Base-by-base conservation (phyloP, 2,797 vertebrate genomes). In the Acrossocheilus wenchowensis region DNA sequence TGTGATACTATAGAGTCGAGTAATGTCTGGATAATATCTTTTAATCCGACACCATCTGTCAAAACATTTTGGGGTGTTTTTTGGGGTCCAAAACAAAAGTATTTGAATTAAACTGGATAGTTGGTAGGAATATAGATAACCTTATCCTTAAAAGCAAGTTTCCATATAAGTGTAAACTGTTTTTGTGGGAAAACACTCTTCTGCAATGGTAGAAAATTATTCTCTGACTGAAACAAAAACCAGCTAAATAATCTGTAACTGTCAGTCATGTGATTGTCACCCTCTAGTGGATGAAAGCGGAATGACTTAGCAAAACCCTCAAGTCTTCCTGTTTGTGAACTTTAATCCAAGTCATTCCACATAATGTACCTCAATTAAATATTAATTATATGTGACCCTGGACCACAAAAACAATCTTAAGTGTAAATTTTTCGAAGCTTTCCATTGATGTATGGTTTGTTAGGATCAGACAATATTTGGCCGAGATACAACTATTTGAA, bases 31-130 rank as follows among this genome's bases (percentile, higher is more conserved):
- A 43, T 26, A 41, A 79, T 11, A 57, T 15, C 21, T 60, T 78
- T 60, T n/a, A 78, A 78, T 81, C 45, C 1, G 12, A 69, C 23
- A 36, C 64, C 43, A 69, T 81, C 79, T 81, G 62, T 52, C 30
- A 71, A 36, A 39, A 54, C 8, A 30, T 43, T 71, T 19, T 41
- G 26, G 26, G n/a, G 64, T 68, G 75, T 60, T 34, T 68, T 52
- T 39, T 50, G 36, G 26, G 36, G 26, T 15, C 6, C 45, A 15
- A 34, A 81, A 23, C 64, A 68, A 81, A 34, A 15, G 11, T 6
- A 34, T 66, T 17, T 12, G 5, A 23, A 52, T 69, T 21, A 69
- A 52, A 36, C 34, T 8, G 21, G 6, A 14, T 57, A 7, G 17
- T 4, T 21, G 5, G 15, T 21, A 75, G 15, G 15, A 36, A 39